Base-by-base conservation (phyloP, 2,113 vertebrate genomes). In the Arizona elegans region DNA sequence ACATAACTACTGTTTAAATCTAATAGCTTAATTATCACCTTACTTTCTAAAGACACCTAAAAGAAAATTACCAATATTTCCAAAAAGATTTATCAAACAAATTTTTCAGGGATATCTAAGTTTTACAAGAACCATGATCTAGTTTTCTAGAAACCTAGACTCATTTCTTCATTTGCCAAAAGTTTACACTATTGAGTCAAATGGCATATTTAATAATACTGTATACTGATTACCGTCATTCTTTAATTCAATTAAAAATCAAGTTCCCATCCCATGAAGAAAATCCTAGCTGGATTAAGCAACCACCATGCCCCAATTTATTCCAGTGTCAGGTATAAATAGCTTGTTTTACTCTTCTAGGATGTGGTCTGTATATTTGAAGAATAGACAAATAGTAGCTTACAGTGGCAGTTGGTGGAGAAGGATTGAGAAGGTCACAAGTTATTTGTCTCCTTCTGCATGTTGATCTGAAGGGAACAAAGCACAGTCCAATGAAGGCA, bases 51-150 rank as follows among this genome's bases (percentile, higher is more conserved):
- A 89, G 65, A 96, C 95, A 96, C 91, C 92, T 93, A 92, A 95
- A 50, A 26, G 2, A 50, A 81, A 90, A 93, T 96, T 91, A 96
- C 94, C 86, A 24, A 0, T 38, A 87, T 90, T 97, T 97, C 94
- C 88, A 95, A 95, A 87, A 88, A 47, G 75, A 59, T 93, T 96
- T 95, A 93, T 96, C 92, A 91, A 88, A 92, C 95, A 88, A 10
- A 96, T 65, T 91, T 92, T 92, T 88, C 59, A 54, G 53, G 29
- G n/a, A 47, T 62, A 0, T 0, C 56, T 92, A 58, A 89, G 90
- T 95, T 92, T 97, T 97, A 95, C 95, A 95, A 96, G 92, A 93
- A 90, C 93, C 43, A 91, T 93, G 93, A 91, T 92, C 87, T 91
- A 95, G 93, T 50, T 95, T 93, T 90, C 93, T 94, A 92, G 87